Percentiles rank a stretch among this genome's conserved stretches.
Evolutionary conservation across 2,113 vertebrate species (phyloP).

Genomic region (Forbesichthys agassizii): DNA sequence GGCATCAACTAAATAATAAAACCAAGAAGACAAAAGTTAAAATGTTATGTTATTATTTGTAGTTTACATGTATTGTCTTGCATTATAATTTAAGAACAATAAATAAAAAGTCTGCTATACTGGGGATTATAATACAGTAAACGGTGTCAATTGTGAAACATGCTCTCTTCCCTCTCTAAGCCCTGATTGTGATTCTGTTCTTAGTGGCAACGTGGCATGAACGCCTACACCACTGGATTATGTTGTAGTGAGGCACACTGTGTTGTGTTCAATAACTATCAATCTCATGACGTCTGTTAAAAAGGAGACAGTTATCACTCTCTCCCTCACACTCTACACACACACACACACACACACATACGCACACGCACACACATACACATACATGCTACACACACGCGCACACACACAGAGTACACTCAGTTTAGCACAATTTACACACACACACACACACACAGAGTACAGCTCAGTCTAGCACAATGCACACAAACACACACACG

Average conservation of each 20-base stretch:
- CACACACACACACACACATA: no score
- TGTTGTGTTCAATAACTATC: slow-evolving; percentile 31
- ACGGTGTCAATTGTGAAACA: neutral
- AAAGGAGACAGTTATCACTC: slow-evolving; percentile 16
- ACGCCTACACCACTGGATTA: slow-evolving; percentile 10
- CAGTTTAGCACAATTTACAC: no score
- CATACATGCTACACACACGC: no score
- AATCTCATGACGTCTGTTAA: slow-evolving; percentile 8
- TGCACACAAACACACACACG: no score
- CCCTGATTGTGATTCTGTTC: neutral
- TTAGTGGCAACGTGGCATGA: slow-evolving; percentile 21
- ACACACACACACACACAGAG: no score
- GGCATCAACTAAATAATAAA: neutral
- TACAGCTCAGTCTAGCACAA: no score
- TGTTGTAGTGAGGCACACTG: neutral
- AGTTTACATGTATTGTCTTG: no score
- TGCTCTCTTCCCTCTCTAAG: neutral
- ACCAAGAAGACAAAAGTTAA: neutral
- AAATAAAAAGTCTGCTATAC: neutral
- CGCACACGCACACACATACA: no score
- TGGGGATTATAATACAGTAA: neutral
- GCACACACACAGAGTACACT: no score
- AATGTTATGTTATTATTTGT: neutral
- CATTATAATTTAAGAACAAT: no score
- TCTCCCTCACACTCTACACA: no score